A percentile compares a stretch with the other conserved stretches of the same genome.
These are phyloP conservation scores for Promerops cafer DNA, from an alignment of 2,113 vertebrate species.

Conservation along the genomic window DNA sequence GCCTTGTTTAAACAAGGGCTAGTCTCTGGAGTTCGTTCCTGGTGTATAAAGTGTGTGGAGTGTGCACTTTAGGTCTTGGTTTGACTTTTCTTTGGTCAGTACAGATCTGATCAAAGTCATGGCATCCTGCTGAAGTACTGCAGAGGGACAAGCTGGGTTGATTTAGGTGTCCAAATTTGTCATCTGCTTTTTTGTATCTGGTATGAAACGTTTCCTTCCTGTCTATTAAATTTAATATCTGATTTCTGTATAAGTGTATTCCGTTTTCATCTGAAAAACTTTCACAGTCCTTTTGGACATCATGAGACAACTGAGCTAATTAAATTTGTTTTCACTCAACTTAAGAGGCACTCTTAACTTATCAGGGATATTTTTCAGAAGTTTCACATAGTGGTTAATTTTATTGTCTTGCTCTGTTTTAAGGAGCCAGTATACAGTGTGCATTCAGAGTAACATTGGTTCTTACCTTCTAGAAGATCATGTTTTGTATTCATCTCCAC, in stretches of 20 bases:
- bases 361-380: not conserved
- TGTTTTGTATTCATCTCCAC: not conserved
- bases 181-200: not conserved
- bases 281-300: not conserved
- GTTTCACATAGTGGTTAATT: not conserved
- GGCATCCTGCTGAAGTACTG: not conserved
- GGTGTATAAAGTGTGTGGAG: not conserved
- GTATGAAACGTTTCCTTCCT: not conserved
- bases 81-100: not conserved
- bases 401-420: not conserved
- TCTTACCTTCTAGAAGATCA: not conserved
- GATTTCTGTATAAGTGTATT: not conserved
- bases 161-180: not conserved
- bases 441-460: not conserved
- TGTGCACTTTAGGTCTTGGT: not conserved
- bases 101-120: not conserved
- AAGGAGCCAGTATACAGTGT: not conserved
- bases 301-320: not conserved
- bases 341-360: not conserved
- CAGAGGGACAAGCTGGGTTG: not conserved
- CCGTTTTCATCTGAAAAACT: not conserved
- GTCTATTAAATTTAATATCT: not conserved
- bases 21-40: not conserved
- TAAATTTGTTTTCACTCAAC: not conserved
- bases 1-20: not conserved